phyloP scores from a whole-genome alignment of 2,113 vertebrate genomes.

The Psittacula cyanocephala region DNA sequence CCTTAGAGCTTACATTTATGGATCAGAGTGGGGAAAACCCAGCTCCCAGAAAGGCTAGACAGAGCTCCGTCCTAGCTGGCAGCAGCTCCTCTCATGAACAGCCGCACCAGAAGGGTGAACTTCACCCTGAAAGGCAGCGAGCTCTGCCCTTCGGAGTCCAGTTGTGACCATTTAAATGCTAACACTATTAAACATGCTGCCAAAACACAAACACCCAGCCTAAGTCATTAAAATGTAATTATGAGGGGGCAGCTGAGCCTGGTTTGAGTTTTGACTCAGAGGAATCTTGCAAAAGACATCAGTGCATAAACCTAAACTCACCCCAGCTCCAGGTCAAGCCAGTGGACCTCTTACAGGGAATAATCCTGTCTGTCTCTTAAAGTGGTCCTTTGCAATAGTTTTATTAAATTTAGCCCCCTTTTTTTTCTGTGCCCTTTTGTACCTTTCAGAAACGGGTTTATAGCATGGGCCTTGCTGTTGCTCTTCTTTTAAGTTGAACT shows the following conservation, averaged over 20 bases:
- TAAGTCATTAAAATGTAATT: slow-evolving; percentile 80
- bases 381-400: background rate
- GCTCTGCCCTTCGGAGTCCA: slow-evolving; percentile 27
- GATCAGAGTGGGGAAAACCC: background rate
- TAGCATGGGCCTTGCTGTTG: rapidly evolving
- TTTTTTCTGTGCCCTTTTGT: background rate
- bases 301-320: background rate
- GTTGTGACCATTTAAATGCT: slow-evolving; percentile 75
- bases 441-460: rapidly evolving
- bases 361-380: background rate
- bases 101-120: background rate
- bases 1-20: background rate
- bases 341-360: background rate
- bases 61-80: background rate
- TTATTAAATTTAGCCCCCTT: background rate
- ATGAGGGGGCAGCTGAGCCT: slow-evolving; percentile 81
- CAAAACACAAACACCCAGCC: slow-evolving; percentile 78
- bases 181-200: slow-evolving; percentile 72
- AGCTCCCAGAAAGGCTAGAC: background rate
- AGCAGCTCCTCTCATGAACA: background rate
- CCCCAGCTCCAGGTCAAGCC: background rate
- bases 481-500: background rate
- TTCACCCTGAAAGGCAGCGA: background rate
- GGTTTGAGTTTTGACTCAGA: slow-evolving; percentile 56
- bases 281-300: slow-evolving; percentile 42